Evolutionary conservation across 2,888 invertebrate genomes (phyloP).

Genomic region (Thymelicus lineola): DNA sequence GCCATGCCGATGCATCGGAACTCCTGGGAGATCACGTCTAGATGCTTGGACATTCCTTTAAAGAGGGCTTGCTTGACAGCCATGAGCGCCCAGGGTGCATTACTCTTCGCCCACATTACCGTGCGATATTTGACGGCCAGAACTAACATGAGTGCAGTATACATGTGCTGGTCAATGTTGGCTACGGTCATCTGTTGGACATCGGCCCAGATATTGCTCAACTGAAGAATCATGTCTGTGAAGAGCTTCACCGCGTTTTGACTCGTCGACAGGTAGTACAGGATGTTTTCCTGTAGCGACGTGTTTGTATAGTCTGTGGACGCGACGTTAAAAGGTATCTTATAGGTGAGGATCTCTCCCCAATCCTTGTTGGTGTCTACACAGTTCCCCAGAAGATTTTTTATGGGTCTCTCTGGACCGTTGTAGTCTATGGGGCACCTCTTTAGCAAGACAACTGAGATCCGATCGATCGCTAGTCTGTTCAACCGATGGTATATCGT

Average conservation of each 20-base stretch:
- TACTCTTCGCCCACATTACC: conserved; percentile 56
- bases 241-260: conserved; percentile 59
- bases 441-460: conserved; percentile 84
- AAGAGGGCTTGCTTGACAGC: conserved; percentile 83
- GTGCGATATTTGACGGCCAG: conserved; percentile 81
- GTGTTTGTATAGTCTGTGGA: conserved; percentile 85
- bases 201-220: conserved; percentile 89
- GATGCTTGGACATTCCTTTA: conserved; percentile 88
- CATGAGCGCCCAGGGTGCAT: conserved; percentile 56
- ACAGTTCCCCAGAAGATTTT: conserved; percentile 78
- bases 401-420: conserved; percentile 68
- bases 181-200: conserved; percentile 86
- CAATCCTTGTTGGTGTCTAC: conserved; percentile 84
- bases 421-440: conserved; percentile 74
- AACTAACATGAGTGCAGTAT: conserved; percentile 88
- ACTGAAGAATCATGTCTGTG: conserved; percentile 76
- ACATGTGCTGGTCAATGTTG: conserved; percentile 89
- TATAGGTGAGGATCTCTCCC: conserved; percentile 85
- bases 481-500: conserved; percentile 83
- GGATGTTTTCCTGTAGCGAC: conserved; percentile 84
- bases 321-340: conserved; percentile 70
- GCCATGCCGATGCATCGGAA: conserved; percentile 90
- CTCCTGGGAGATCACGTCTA: conserved; percentile 86
- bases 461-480: conserved; percentile 84
- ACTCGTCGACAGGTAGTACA: conserved; percentile 84